Conservation (phyloP, 2,888 invertebrate species). For the Ernsta delagoae region DNA sequence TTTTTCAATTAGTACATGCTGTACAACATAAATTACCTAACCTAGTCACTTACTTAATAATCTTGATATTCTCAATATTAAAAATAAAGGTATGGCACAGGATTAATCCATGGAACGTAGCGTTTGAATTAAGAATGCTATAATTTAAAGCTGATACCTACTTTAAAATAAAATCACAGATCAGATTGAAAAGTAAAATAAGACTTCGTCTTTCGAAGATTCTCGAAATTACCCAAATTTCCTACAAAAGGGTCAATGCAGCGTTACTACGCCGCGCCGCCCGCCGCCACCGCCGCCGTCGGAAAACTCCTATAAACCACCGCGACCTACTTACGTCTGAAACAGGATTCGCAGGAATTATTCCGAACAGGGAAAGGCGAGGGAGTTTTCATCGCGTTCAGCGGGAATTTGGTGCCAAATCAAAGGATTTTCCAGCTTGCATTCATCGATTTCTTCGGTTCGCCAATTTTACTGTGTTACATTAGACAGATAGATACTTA, state of each 20-base stretch:
- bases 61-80: no score
- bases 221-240: not conserved
- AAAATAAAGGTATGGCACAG: no score
- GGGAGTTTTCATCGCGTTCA: constrained; percentile 56
- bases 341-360: constrained; percentile 67
- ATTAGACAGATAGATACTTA: not conserved
- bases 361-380: constrained; percentile 60
- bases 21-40: no score
- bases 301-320: constrained; percentile 63
- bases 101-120: no score
- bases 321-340: constrained; percentile 72
- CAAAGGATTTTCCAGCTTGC: not conserved
- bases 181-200: not conserved
- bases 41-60: no score
- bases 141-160: no score
- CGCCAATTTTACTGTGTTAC: not conserved
- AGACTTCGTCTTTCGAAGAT: not conserved
- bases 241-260: constrained; percentile 6
- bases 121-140: no score
- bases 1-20: no score
- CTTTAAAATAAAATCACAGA: not conserved
- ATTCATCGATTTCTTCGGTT: constrained; percentile 10
- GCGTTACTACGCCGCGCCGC: constrained; percentile 13
- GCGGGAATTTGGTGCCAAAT: constrained; percentile 6
- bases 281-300: constrained; percentile 60